Conservation (phyloP, 2,888 invertebrate genomes). For the Alitta virens region DNA sequence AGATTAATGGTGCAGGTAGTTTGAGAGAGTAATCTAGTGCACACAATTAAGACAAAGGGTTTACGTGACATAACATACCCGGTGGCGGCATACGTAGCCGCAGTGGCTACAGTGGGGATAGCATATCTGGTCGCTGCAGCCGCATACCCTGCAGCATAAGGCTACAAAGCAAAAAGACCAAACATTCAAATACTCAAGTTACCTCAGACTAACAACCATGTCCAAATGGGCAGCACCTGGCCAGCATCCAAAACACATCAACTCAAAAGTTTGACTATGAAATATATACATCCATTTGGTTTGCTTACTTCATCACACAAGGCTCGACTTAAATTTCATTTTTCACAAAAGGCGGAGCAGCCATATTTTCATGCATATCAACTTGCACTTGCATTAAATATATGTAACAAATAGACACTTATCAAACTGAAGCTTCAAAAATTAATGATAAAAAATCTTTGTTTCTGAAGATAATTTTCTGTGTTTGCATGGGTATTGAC, state of each 20-base stretch:
- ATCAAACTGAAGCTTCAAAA: no score
- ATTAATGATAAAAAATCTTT: no score
- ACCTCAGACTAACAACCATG: slow-evolving; percentile 18
- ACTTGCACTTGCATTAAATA: no score
- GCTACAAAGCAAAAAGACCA: slow-evolving; percentile 26
- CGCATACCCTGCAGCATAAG: slow-evolving; percentile 27
- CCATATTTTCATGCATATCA: no score
- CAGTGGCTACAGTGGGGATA: slow-evolving; percentile 26
- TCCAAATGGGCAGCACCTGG: slow-evolving; percentile 14
- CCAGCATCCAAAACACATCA: slow-evolving; percentile 6
- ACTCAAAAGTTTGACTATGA: not conserved
- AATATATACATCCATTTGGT: no score
- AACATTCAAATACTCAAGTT: slow-evolving; percentile 25
- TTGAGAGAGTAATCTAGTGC: slow-evolving; percentile 4
- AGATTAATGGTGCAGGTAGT: no score
- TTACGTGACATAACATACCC: slow-evolving; percentile 25
- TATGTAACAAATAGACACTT: no score
- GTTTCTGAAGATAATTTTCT: no score
- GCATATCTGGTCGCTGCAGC: slow-evolving; percentile 30
- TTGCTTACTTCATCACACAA: not conserved
- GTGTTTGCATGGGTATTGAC: no score
- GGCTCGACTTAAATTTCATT: no score
- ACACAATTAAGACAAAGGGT: slow-evolving; percentile 16
- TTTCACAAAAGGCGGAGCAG: no score
- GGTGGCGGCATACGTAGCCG: slow-evolving; percentile 25